Base-by-base conservation (phyloP, 2,797 vertebrate genomes). In the Hoplostethus atlanticus region DNA sequence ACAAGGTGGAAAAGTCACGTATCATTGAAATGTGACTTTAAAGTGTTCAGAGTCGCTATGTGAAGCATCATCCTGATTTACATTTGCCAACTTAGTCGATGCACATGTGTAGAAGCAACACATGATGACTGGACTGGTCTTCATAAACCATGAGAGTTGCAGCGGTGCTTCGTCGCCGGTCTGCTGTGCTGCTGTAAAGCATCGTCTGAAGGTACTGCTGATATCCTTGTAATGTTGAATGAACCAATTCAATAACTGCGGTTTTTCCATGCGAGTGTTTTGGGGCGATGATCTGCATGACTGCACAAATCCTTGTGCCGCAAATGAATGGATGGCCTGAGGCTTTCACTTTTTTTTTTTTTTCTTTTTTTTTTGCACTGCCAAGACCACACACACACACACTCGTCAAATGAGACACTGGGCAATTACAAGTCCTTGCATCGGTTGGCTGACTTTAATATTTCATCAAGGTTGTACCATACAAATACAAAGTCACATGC, bases 371-470 rank as follows among this genome's bases (percentile, higher is more conserved):
- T 28, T 28, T 69, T 61, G 77, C 65, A 12, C 50, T 44, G 77
- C 77, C 82, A 85, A 68, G 51, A 63, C 50, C 44, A 15, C 38
- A 38, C 48, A 28, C 52, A 28, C 10, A 50, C 34, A 42, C 51
- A 71, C 30, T 62, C 46, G 0, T 75, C 73, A 76, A 84, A 81
- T 64, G 46, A 83, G 68, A 81, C 79, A 68, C 70, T 77, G 68
- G 77, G 72, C 38, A 87, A 85, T 85, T 83, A 83, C 79, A 82
- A 79, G 68, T 44, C 65, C 70, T 83, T 63, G 65, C 36, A 65
- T 63, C 60, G 83, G 76, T 69, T 89, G 87, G 82, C 81, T 90
- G 81, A 66, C 70, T 90, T 90, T 87, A 89, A 87, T 87, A 84
- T 87, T 89, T 86, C 68, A 88, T 78, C 71, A 87, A 86, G 87